A percentile compares a stretch with the other conserved stretches of the same genome.
Conservation (phyloP, 2,797 vertebrate genomes). For the Scolopax rusticola region DNA sequence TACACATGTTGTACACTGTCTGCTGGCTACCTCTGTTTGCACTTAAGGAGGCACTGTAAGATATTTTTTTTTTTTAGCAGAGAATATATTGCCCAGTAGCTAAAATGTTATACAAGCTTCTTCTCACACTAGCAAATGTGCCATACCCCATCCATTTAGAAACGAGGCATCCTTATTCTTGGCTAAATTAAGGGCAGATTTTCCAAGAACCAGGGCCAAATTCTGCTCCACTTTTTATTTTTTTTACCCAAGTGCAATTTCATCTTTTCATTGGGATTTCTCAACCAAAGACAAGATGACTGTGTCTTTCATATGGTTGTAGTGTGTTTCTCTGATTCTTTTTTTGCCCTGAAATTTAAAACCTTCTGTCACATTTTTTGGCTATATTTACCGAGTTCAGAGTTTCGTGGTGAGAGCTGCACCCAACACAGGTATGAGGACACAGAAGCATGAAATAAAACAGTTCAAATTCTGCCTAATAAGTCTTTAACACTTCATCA, state of each 20-base stretch:
- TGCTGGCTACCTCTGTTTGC: constrained; percentile 18
- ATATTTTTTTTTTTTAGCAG: constrained; percentile 15
- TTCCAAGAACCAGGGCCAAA: constrained; percentile 30
- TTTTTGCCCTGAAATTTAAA: background rate
- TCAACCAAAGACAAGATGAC: background rate
- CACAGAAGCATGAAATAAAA: background rate
- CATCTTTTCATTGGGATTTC: constrained; percentile 10
- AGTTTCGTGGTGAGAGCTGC: background rate
- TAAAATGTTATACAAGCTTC: constrained; percentile 5
- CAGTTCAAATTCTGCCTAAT: background rate
- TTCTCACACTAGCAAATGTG: background rate
- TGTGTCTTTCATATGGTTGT: background rate
- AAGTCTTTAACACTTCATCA: constrained; percentile 39
- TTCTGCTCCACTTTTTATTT: background rate
- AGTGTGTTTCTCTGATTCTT: background rate
- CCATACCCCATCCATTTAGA: constrained; percentile 26
- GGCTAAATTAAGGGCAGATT: constrained; percentile 36
- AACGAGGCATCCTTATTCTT: background rate
- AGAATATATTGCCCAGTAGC: constrained; percentile 26
- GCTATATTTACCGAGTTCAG: background rate
- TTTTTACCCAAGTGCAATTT: background rate
- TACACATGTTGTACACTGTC: constrained; percentile 27
- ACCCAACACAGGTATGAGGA: constrained; percentile 1
- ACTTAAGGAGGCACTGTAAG: constrained; percentile 46
- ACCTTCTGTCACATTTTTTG: background rate